Conservation (phyloP, 1,140 invertebrate species). For the fruit fly (Drosophila melanogaster) region Release_6_plus_ISO1_MT NC_004354.4:16530001-16530500, state of each 20-base stretch:
- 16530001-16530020: constrained; percentile 79
- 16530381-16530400: not conserved
- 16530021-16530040: constrained; percentile 42
- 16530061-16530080: constrained; percentile 49
- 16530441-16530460: not conserved
- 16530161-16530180: not conserved
- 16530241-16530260: constrained; percentile 1
- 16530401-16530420: constrained; percentile 54
- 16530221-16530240: not conserved
- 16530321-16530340: not conserved
- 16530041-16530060: constrained; percentile 8
- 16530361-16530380: no score
- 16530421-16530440: constrained; percentile 33
- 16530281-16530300: constrained; percentile 14
- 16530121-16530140: constrained; percentile 12
- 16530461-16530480: constrained; percentile 30
- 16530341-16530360: not conserved
- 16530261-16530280: constrained; percentile 21
- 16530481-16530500: constrained; percentile 24
- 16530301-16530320: constrained; percentile 1
- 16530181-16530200: not conserved
- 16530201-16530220: not conserved
- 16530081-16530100: constrained; percentile 54
- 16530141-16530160: not conserved
- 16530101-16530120: constrained; percentile 28